Evolutionary conservation across 2,888 invertebrate genomes (phyloP), one percentile per base, ranked within the genome.

Genomic region (Itoplectis maculator): DNA sequence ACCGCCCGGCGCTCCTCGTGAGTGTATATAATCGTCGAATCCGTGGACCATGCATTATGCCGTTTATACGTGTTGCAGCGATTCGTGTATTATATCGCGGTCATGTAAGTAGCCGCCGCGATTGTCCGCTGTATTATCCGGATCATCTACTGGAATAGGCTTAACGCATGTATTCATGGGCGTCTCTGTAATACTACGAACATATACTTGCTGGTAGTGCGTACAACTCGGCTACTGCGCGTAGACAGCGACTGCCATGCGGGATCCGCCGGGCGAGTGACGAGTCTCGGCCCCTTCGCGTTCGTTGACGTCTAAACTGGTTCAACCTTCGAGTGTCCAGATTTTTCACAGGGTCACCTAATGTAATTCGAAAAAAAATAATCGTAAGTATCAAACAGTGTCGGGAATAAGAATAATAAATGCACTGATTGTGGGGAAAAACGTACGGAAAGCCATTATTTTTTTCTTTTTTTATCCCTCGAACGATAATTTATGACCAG

Each of bases 131-230:
- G 77, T 79, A 85, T 86, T 85, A 85, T 85, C 85, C 85, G 86
- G 84, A 85, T 85, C 80, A 84, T 86, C 86, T 83, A 69, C 63
- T 18, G 66, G 79, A 86, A 86, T 86, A 75, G 79, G 81, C 85
- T 84, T 85, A 85, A 72, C 51, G 66, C 79, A 42, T 81, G 81
- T 82, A 82, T 85, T 82, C 75, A 82, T 72, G 81, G 69, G 59
- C 75, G 79, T 75, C 68, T 37, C 63, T 45, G 20, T 75, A 78
- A 78, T 63, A 49, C 74, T 63, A 75, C 73, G 79, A 84, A 82
- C 83, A 70, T 69, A 70, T 69, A 79, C 79, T 77, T 49, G 73
- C 54, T 15, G 35, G 37, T 35, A 35, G 37, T 29, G 37, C 37
- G 18, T 59, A 40, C 42, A 11, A 54, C 29, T 29, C 37, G 18